Base-by-base conservation (phyloP, 2,888 invertebrate species). In the Ormyrus nitidulus region DNA sequence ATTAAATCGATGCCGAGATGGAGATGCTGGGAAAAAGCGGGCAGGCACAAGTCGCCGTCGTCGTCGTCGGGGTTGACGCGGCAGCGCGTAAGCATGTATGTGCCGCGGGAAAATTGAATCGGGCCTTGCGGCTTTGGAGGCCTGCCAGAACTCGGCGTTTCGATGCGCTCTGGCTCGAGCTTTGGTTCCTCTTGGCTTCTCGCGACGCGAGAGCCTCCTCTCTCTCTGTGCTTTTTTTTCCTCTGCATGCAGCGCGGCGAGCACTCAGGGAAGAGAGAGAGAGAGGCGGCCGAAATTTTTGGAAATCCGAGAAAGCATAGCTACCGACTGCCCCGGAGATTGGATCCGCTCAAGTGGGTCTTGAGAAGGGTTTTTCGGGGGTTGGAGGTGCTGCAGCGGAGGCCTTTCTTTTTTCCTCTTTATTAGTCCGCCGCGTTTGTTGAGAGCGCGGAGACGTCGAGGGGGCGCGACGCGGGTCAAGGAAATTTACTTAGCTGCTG, bases 21-120 rank as follows among this genome's bases (percentile, higher is more conserved):
- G 75, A 11, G n/a, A 19, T 19, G 19, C 19, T 19, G 19, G 19
- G 19, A 19, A 19, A 19, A 19, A 51, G 62, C 7, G 59, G 5
- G 48, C 8, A 9, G 46, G 0, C 54, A 62, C 10, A 13, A 59
- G 9, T 6, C 6, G 65, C 56, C 48, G 19, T 51, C 34, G 48
- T 10, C 49, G 59, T 19, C 19, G 49, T 62, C 10, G 19, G 19
- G 19, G 19, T 13, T 19, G 11, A 54, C 4, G 9, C 34, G 53
- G 11, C 19, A 5, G 6, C 54, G 9, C 54, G 69, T 13, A 58
- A 10, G 53, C 46, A 13, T 65, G 5, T 9, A 13, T 58, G 19
- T 80, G 83, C 83, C 78, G 83, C 69, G 85, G 84, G 83, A 86
- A 86, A 87, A 89, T 87, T 87, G 86, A 87, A 88, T 88, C 87